Evolutionary conservation across 2,888 invertebrate genomes (phyloP).

Genomic region (Campoplex nolae): DNA sequence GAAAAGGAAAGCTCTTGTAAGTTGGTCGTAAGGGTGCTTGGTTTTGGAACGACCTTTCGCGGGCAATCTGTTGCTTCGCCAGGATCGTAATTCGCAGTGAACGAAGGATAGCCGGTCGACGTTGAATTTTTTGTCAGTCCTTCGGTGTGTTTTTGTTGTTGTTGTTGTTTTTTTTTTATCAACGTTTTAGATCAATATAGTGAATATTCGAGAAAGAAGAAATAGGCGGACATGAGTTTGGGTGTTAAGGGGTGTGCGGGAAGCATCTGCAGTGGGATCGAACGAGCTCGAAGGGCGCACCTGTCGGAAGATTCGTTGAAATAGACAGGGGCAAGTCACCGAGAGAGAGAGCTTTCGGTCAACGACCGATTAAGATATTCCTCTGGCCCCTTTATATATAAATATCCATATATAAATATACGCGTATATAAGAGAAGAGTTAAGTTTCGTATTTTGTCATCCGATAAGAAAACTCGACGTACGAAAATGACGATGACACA

Average conservation of each 20-base stretch:
- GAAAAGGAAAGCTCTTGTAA: conserved; percentile 1
- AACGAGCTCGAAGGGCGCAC: conserved; percentile 63
- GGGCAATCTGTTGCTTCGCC: conserved; percentile 75
- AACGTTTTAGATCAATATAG: conserved; percentile 20
- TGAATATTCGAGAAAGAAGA: conserved; percentile 5
- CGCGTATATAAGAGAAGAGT: not conserved
- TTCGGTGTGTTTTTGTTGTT: no score
- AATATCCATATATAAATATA: conserved; percentile 3
- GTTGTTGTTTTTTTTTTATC: not conserved
- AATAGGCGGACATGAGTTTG: not conserved
- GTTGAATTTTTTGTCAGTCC: not conserved
- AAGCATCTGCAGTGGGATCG: conserved; percentile 58
- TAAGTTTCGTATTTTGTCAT: not conserved
- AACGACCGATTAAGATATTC: conserved; percentile 42
- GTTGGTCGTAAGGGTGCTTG: not conserved
- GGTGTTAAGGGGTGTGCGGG: conserved; percentile 26
- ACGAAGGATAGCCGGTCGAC: not conserved
- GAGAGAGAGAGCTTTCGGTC: conserved; percentile 30
- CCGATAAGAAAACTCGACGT: not conserved
- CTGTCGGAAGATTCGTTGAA: conserved; percentile 64
- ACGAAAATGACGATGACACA: not conserved
- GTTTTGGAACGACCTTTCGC: conserved; percentile 33
- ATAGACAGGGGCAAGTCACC: conserved; percentile 58
- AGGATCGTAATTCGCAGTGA: conserved; percentile 16
- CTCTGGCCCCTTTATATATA: not conserved